Evolutionary conservation across 2,888 invertebrate species (phyloP), one percentile per base, ranked within the genome.

Genomic region (Parascotia fuliginaria): DNA sequence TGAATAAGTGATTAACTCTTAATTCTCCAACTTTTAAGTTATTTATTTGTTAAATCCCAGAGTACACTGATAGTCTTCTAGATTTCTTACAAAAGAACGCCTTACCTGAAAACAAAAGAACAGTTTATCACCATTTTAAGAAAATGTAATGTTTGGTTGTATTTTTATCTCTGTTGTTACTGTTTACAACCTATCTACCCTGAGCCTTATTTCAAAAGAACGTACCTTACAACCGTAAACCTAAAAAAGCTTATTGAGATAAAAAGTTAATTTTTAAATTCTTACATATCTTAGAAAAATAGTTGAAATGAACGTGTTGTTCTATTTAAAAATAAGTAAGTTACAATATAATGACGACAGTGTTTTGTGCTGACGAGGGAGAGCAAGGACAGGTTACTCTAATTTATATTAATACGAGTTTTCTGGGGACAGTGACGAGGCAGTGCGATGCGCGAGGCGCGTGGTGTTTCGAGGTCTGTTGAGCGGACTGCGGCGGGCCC

Each of bases 321-420:
- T 45, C 31, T 48, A 43, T 55, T 49, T 16, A 37, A 50, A 47
- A 60, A 50, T 43, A 53, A 46, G 31, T 45, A 46, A 47, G 46
- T 54, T 53, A 51, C 57, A 53, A 65, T 57, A 51, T 61, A 61
- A 59, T 50, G 46, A 57, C 42, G 45, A 56, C 42, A 54, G 46
- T 39, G 38, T 47, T 51, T 58, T 37, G 38, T 77, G 70, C 70
- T 74, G 71, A 70, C 67, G 70, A 70, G 73, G 72, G 75, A 75
- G 67, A 73, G 73, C 75, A 72, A 81, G 79, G 79, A 77, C 76
- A 66, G 69, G 65, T 73, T 78, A 79, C 75, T 65, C 56, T 65
- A 83, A 86, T 84, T 85, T 83, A 82, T 83, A 84, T 86, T 82
- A 85, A 81, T 83, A 80, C 74, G 77, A 77, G 78, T 80, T 80